Conservation (phyloP, 2,113 vertebrate species). For the Hepsetus odoe region DNA sequence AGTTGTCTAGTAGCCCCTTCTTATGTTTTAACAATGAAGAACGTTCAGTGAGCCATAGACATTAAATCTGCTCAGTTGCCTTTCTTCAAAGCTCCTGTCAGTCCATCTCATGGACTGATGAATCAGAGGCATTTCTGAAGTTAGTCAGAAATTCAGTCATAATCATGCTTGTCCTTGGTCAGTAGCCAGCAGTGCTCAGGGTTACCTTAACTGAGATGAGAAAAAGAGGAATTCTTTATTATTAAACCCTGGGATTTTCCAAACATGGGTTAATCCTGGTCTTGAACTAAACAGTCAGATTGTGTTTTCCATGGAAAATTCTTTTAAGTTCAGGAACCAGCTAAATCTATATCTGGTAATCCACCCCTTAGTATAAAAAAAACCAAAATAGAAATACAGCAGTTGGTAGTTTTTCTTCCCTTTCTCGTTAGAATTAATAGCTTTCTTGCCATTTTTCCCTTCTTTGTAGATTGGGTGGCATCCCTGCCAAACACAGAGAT, state of each 20-base stretch:
- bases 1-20: too few relatives aligned
- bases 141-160: not conserved
- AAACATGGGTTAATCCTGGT: not conserved
- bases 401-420: too few relatives aligned
- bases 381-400: too few relatives aligned
- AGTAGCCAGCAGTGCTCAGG: not conserved
- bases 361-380: not conserved
- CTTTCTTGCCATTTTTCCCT: not conserved
- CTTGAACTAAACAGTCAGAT: not conserved
- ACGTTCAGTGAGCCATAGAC: too few relatives aligned
- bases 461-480: conserved; percentile 87
- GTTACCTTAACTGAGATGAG: not conserved
- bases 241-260: too few relatives aligned
- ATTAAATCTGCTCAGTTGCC: too few relatives aligned
- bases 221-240: not conserved
- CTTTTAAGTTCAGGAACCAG: not conserved
- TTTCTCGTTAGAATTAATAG: not conserved
- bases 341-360: not conserved
- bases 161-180: not conserved
- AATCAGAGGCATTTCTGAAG: not conserved
- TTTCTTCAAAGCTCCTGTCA: too few relatives aligned
- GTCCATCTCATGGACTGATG: too few relatives aligned
- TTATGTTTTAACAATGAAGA: too few relatives aligned
- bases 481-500: conserved; percentile 94
- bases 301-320: not conserved